A percentile compares a stretch with the other conserved stretches of the same genome.
phyloP scores from a whole-genome alignment of 2,888 invertebrate species.

The Chloromyia formosa region DNA sequence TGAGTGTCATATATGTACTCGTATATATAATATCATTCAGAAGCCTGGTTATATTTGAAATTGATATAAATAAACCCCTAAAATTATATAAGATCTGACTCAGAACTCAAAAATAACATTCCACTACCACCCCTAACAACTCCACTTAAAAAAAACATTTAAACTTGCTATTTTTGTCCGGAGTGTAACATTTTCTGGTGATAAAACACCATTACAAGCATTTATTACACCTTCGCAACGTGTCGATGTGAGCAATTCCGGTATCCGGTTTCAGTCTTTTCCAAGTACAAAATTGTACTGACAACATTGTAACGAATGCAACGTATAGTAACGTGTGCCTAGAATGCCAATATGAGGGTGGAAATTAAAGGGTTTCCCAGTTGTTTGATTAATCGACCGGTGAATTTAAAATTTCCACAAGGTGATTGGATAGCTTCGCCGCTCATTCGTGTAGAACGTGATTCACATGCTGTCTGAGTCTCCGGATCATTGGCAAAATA shows the following conservation, averaged over 20 bases:
- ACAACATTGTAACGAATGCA: background rate
- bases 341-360: conserved; percentile 2
- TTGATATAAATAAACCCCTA: no score
- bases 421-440: conserved; percentile 1
- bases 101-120: no score
- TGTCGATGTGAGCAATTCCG: background rate
- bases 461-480: background rate
- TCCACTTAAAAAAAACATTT: background rate
- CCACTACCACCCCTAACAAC: background rate
- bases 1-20: no score
- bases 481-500: background rate
- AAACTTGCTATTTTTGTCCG: background rate
- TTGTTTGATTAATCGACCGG: conserved; percentile 10
- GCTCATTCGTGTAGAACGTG: background rate
- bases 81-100: no score
- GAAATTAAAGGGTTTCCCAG: background rate
- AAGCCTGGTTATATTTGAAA: no score
- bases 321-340: background rate
- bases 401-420: conserved; percentile 2
- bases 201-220: background rate
- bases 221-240: conserved; percentile 2
- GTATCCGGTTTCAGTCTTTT: background rate
- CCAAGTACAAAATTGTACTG: background rate
- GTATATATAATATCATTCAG: no score
- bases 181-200: background rate